phyloP scores from a whole-genome alignment of 2,888 invertebrate species.

The Hydroisotoma schaefferi region DNA sequence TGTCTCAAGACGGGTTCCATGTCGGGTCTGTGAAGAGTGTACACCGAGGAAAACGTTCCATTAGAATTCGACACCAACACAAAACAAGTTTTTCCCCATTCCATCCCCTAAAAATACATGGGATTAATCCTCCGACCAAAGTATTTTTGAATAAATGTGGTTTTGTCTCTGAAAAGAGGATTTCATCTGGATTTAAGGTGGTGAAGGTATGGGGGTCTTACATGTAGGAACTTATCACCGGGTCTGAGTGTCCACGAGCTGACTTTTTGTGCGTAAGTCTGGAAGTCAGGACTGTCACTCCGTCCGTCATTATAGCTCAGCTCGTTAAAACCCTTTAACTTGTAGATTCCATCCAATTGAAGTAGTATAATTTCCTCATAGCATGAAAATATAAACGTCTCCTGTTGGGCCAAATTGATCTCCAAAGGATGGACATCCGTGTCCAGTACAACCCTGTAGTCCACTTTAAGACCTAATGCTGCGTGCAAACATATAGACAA shows the following conservation, averaged over 20 bases:
- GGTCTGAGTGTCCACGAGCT: constrained; percentile 16
- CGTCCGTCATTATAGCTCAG: background rate
- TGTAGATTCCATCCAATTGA: constrained; percentile 27
- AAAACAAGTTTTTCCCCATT: constrained; percentile 34
- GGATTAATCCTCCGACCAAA: too few relatives aligned
- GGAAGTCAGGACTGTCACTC: too few relatives aligned
- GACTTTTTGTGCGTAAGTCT: constrained; percentile 12
- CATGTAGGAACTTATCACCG: constrained; percentile 32
- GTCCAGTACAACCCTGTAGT: background rate
- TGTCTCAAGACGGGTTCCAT: constrained; percentile 30
- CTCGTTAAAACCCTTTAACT: constrained; percentile 10
- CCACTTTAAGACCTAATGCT: background rate
- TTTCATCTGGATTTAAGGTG: background rate
- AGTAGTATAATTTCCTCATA: constrained; percentile 13
- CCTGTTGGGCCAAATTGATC: background rate
- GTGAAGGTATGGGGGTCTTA: too few relatives aligned
- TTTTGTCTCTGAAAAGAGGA: background rate
- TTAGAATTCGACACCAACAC: constrained; percentile 25
- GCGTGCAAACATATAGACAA: background rate
- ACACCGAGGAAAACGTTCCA: constrained; percentile 33
- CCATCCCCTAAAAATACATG: constrained; percentile 27
- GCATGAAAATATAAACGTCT: constrained; percentile 24
- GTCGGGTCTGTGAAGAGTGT: constrained; percentile 19
- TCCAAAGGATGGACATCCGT: background rate
- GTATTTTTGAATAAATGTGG: background rate